Evolutionary conservation across 1,140 invertebrate species (phyloP).

Genomic region (Macrotrachela quadricornifera): DNA sequence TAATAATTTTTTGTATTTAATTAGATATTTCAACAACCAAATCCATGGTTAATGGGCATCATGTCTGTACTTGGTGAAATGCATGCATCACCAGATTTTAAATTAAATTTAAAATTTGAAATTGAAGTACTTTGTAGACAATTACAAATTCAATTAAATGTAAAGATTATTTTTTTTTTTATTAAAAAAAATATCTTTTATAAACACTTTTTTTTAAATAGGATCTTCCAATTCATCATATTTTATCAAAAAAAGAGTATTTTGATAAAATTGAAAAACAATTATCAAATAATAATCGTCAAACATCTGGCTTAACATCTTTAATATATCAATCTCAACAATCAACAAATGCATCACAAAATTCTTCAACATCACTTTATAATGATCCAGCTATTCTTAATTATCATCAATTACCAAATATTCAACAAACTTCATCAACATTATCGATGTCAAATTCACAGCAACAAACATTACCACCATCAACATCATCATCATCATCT

Average conservation of each 20-base stretch:
- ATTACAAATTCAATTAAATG: constrained; percentile 53
- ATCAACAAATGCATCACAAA: neutral
- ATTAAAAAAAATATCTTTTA: no score
- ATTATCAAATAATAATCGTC: no score
- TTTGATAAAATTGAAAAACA: no score
- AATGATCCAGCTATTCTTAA: neutral
- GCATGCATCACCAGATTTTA: constrained; percentile 51
- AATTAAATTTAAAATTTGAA: constrained; percentile 52
- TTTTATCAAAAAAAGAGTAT: no score
- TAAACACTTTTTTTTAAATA: neutral
- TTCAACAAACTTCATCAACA: neutral
- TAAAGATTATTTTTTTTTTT: no score
- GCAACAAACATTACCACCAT: neutral
- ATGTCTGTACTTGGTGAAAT: constrained; percentile 89
- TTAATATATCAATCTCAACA: neutral
- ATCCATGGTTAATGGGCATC: constrained; percentile 92
- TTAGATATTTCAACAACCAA: constrained; percentile 75
- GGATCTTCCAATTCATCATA: neutral
- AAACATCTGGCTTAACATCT: neutral
- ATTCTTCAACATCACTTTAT: neutral
- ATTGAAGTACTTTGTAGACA: constrained; percentile 96
- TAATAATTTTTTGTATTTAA: constrained; percentile 2
- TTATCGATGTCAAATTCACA: no score
- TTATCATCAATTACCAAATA: neutral
- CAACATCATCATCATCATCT: neutral